Conservation (phyloP, 2,888 invertebrate genomes). For the Nematopogon swammerdamellus region DNA sequence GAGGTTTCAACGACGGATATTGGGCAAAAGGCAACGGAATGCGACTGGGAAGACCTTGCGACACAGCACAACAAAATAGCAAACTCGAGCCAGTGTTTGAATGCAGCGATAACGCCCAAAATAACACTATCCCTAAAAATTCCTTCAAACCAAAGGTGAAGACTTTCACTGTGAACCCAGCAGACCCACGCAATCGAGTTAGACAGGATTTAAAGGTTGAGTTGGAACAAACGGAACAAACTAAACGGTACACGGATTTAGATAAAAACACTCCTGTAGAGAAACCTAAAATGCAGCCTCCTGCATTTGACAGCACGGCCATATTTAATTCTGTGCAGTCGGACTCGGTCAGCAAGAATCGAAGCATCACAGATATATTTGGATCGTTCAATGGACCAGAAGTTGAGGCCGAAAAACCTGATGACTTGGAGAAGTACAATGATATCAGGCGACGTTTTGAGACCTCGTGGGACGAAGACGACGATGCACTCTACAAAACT, state of each 20-base stretch:
- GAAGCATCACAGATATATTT: constrained; percentile 46
- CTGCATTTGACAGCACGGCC: constrained; percentile 6
- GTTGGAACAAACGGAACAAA: neutral
- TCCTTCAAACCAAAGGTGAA: neutral
- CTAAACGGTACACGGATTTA: neutral
- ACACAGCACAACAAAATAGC: neutral
- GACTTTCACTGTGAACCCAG: neutral
- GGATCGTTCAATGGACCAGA: constrained; percentile 19
- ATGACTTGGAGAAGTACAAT: constrained; percentile 22
- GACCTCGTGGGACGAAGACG: constrained; percentile 43
- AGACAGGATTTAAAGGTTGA: neutral
- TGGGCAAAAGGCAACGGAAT: constrained; percentile 46
- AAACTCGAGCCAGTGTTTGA: constrained; percentile 15
- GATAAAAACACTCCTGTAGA: neutral
- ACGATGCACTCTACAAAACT: constrained; percentile 42
- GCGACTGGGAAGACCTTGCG: constrained; percentile 16
- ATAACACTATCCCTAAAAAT: constrained; percentile 1
- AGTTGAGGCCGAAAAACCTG: constrained; percentile 18
- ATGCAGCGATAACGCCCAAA: constrained; percentile 8
- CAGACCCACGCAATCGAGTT: neutral
- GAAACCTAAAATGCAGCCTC: neutral
- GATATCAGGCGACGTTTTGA: constrained; percentile 26
- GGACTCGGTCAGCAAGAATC: constrained; percentile 26
- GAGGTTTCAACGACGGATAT: constrained; percentile 21
- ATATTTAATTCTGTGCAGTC: constrained; percentile 39